These are phyloP conservation scores for Coilia nasus DNA, from an alignment of 2,797 vertebrate species.

Conservation along the genomic window DNA sequence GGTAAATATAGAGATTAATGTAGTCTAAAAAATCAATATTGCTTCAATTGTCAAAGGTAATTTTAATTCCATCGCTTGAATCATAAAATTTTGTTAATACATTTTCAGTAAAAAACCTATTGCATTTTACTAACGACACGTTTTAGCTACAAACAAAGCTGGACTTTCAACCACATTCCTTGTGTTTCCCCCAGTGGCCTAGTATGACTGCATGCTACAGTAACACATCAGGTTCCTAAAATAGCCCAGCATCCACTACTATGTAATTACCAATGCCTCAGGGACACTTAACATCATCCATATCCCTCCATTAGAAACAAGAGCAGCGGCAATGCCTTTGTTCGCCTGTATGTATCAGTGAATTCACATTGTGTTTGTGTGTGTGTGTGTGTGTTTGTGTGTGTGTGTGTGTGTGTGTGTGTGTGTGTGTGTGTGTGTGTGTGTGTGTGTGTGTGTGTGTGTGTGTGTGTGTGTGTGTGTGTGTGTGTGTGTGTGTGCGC, in stretches of 20 bases:
- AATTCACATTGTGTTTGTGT: not conserved
- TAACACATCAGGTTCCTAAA: not conserved
- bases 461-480: too few species aligned
- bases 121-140: not conserved
- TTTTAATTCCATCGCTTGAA: not conserved
- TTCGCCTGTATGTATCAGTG: not conserved
- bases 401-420: too few species aligned
- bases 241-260: slow-evolving; percentile 12
- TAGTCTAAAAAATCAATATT: not conserved
- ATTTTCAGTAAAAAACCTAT: not conserved
- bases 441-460: too few species aligned
- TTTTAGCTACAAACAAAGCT: not conserved
- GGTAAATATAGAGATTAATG: not conserved
- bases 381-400: too few species aligned
- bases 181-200: not conserved
- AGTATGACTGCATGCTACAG: slow-evolving; percentile 1
- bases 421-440: too few species aligned
- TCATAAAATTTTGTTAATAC: not conserved
- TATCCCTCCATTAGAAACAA: not conserved
- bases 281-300: not conserved
- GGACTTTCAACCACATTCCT: not conserved
- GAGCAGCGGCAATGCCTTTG: not conserved
- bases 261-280: not conserved
- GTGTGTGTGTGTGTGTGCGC: not conserved
- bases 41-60: not conserved